These are phyloP conservation scores for Dicrurus megarhynchus DNA, from an alignment of 2,113 vertebrate species.

Conservation along the genomic window DNA sequence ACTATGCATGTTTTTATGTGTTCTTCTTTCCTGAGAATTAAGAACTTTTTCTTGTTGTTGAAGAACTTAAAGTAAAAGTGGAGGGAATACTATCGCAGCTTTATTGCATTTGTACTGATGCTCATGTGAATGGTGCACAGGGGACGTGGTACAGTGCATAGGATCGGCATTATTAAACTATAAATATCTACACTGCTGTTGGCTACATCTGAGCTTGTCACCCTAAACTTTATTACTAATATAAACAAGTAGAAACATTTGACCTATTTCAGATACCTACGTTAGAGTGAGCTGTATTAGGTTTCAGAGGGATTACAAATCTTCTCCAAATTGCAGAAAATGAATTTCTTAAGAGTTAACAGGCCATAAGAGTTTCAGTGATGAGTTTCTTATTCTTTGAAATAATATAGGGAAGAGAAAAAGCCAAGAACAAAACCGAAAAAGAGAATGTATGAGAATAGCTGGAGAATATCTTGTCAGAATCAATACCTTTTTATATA, in stretches of 20 bases:
- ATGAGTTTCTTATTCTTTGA: neutral
- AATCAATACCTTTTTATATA: neutral
- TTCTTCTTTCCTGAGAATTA: neutral
- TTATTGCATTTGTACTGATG: neutral
- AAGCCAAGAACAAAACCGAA: neutral
- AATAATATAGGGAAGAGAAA: neutral
- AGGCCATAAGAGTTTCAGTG: neutral
- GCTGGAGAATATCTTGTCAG: neutral
- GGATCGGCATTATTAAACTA: neutral
- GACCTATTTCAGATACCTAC: neutral
- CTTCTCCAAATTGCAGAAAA: neutral
- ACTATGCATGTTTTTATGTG: neutral
- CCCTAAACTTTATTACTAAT: neutral
- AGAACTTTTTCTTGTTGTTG: neutral
- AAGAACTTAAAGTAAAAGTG: neutral
- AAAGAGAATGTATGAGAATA: neutral
- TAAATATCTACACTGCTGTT: neutral
- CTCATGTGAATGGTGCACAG: neutral
- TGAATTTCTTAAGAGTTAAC: neutral
- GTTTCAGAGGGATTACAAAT: neutral
- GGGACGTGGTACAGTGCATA: neutral
- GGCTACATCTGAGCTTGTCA: neutral
- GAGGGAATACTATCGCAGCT: neutral
- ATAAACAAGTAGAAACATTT: neutral
- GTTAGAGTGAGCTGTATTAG: neutral